Evolutionary conservation across 2,888 invertebrate genomes (phyloP), one percentile per base, ranked within the genome.

Genomic region (Erebia palarica): DNA sequence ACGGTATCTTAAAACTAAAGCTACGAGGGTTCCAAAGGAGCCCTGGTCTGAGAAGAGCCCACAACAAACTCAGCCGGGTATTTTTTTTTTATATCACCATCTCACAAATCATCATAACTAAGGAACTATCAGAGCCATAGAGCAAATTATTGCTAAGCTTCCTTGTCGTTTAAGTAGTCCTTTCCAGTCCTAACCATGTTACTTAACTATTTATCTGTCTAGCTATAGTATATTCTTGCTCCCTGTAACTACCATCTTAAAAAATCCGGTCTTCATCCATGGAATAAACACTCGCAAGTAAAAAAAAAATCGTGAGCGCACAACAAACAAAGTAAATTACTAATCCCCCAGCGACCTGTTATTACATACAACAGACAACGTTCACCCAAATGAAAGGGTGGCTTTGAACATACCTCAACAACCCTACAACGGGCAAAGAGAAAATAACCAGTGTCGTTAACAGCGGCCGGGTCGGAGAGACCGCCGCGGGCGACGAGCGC

Each of bases 401-500:
- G 55, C 73, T 73, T 70, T 61, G 68, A 65, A 58, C 74, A 68
- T 70, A 47, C 70, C 72, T 65, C 72, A 44, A 59, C 42, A 71
- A 70, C 70, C 72, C 73, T 69, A 63, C 69, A 69, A 60, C 66
- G 60, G 64, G 65, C 73, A 73, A 74, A 73, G 74, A 72, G 71
- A 72, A 72, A 75, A 72, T 70, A 70, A 71, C 67, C 69, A 69
- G 69, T 70, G 68, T 74, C 75, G 75, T 69, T 75, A 74, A 68
- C 69, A 73, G 58, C 13, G 69, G 60, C 44, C 14, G 66, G 44
- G 63, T 57, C 21, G 76, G 59, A 63, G 65, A 65, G 49, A 27
- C 57, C 57, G 76, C 77, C 76, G 73, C 75, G 72, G 76, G 78
- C 76, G 53, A 63, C 70, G 73, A 27, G 69, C 78, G 78, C 72